Base-by-base conservation (phyloP, 2,113 vertebrate species). In the Cavia aperea region DNA sequence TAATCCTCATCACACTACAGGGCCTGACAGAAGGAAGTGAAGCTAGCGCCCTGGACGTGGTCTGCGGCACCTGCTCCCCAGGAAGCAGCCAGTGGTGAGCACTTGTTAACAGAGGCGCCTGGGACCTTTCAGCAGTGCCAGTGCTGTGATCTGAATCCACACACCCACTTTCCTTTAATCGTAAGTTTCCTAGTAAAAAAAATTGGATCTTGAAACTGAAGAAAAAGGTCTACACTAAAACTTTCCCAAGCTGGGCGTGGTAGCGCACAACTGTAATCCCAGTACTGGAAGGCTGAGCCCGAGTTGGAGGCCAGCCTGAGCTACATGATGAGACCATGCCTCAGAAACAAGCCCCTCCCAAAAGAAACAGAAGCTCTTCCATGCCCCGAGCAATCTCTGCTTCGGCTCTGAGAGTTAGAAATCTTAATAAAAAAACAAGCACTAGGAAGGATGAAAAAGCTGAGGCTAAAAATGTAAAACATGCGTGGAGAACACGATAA, bases 341-440 rank as follows among this genome's bases (percentile, higher is more conserved):
- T 73, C 70, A 43, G 70, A 24, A 24, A 13, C 10, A 73, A 73
- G 24, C 23, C 21, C 56, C 56, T 19, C 56, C 39, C 19, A n/a
- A 21, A n/a, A n/a, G 23, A 72, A 73, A 73, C 39, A 73, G 26
- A 43, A 73, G 43, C 70, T 31, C 83, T 89, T 39, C 23, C 36
- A 23, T 46, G 8, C 54, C 51, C 18, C 46, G 21, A 1, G 62
- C 16, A 88, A 49, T 77, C 66, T 75, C 36, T 89, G 63, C 51
- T 56, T 88, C 73, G 92, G 63, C 12, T 84, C 7, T 19, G 12
- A 79, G 51, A 23, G 16, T 24, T 23, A 89, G 58, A 94, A 93
- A 83, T 79, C 39, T 79, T 29, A 93, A 88, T 51, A 1, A 79
- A 86, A 94, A 93, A 81, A 26, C 62, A 89, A 83, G 36, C 49